Evolutionary conservation across 1,140 invertebrate species (phyloP).

Genomic region (Metaphire vulgaris): DNA sequence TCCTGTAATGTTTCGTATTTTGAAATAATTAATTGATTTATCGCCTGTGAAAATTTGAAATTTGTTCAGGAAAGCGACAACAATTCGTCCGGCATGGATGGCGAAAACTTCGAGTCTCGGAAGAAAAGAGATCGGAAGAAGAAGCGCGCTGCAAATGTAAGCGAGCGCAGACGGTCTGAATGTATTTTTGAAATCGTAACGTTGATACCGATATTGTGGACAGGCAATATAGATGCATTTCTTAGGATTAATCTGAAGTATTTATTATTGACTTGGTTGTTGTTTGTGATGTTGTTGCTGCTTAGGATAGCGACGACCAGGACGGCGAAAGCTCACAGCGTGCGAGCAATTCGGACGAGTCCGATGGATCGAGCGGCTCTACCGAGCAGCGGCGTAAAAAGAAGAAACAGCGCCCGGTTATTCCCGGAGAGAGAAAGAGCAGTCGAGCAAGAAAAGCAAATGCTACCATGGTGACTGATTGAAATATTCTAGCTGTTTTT

Average conservation of each 20-base stretch:
- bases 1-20: too few species aligned
- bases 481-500: too few species aligned
- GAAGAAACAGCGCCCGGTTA: constrained; percentile 22
- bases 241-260: too few species aligned
- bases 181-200: too few species aligned
- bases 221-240: too few species aligned
- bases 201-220: too few species aligned
- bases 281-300: too few species aligned
- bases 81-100: background rate
- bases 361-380: background rate
- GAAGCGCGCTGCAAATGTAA: too few species aligned
- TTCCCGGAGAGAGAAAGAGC: constrained; percentile 30
- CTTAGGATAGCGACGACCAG: background rate
- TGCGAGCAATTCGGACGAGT: background rate
- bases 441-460: constrained; percentile 15
- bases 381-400: constrained; percentile 1
- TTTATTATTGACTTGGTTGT: too few species aligned
- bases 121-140: background rate
- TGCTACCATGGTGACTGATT: background rate
- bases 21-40: too few species aligned
- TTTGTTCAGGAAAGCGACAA: background rate
- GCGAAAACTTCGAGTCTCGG: background rate
- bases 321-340: constrained; percentile 11
- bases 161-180: too few species aligned
- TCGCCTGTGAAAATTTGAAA: too few species aligned